Percentiles rank a stretch among this genome's conserved stretches.
Evolutionary conservation across 2,888 invertebrate species (phyloP).

Genomic region (Athrips mouffetella): DNA sequence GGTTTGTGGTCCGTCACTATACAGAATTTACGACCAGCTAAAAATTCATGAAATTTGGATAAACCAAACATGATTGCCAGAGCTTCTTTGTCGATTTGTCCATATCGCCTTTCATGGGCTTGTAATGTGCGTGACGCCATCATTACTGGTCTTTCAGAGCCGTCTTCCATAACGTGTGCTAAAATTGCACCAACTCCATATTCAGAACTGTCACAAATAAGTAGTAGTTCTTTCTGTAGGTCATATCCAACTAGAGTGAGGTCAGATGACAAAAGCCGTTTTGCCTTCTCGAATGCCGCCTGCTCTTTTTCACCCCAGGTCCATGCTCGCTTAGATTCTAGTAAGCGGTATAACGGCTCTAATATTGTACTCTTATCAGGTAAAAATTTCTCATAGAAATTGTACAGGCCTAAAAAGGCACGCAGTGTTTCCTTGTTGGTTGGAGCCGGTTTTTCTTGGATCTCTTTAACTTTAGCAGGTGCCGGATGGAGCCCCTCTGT

Average conservation of each 20-base stretch:
- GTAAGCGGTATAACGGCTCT: too few species aligned
- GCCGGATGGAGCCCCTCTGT: constrained; percentile 24
- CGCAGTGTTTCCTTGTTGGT: too few species aligned
- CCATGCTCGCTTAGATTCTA: constrained; percentile 19
- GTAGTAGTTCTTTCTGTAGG: constrained; percentile 17
- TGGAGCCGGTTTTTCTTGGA: too few species aligned
- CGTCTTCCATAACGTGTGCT: too few species aligned
- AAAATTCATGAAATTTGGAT: constrained; percentile 22
- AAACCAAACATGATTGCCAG: too few species aligned
- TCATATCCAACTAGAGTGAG: constrained; percentile 24
- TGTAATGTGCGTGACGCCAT: too few species aligned
- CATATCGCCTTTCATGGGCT: too few species aligned
- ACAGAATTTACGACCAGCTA: constrained; percentile 17
- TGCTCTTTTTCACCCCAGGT: constrained; percentile 21
- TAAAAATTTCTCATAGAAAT: too few species aligned
- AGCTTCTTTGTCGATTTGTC: too few species aligned
- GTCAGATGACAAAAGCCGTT: constrained; percentile 18
- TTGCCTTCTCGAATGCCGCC: constrained; percentile 16
- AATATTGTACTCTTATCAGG: too few species aligned
- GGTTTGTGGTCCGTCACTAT: constrained; percentile 26
- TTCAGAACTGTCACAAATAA: constrained; percentile 25
- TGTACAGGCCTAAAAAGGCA: too few species aligned
- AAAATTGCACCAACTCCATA: constrained; percentile 25
- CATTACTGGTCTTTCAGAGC: too few species aligned
- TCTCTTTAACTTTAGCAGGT: constrained; percentile 22